phyloP scores from a whole-genome alignment of 2,797 vertebrate species.

The Galaxias olidus region DNA sequence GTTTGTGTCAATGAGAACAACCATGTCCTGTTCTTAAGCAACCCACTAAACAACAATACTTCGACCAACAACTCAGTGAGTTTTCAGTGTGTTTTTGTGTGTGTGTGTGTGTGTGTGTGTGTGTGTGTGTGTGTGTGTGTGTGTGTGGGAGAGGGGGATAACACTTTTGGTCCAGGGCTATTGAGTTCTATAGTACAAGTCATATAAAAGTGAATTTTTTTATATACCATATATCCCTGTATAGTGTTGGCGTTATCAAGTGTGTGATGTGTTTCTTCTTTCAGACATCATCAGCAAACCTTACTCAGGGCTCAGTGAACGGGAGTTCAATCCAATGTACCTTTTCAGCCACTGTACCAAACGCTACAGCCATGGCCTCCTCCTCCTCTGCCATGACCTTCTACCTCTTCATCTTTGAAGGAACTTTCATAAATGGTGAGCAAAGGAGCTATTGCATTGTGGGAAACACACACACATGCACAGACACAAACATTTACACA shows the following conservation, averaged over 20 bases:
- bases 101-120: too few species aligned
- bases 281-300: not conserved
- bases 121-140: too few species aligned
- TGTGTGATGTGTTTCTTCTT: not conserved
- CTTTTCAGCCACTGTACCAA: not conserved
- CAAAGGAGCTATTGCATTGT: not conserved
- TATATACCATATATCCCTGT: too few species aligned
- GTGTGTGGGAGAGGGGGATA: too few species aligned
- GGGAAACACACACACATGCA: too few species aligned
- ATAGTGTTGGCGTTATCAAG: too few species aligned
- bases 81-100: not conserved
- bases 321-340: not conserved
- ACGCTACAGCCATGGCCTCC: too few species aligned
- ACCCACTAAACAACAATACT: accelerated
- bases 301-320: not conserved
- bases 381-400: not conserved
- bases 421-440: not conserved
- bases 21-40: not conserved
- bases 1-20: not conserved
- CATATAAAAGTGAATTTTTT: too few species aligned
- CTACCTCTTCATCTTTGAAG: not conserved
- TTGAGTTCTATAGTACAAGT: too few species aligned
- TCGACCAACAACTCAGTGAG: not conserved
- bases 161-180: too few species aligned
- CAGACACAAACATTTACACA: too few species aligned